A percentile compares a stretch with the other conserved stretches of the same genome.
phyloP scores from a whole-genome alignment of 1,140 invertebrate genomes.

The Arctopsyche grandis region DNA sequence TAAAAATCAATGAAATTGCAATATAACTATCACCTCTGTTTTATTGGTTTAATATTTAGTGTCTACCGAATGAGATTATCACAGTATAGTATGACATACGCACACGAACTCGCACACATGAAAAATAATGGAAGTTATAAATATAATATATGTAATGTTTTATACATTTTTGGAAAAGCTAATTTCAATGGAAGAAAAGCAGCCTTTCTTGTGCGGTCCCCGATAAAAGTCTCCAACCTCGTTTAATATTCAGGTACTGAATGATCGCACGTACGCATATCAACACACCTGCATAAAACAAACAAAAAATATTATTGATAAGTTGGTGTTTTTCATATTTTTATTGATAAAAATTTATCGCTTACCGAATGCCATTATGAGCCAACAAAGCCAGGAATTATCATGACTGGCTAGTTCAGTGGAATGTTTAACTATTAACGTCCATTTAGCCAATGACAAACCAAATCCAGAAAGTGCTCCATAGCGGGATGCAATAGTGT shows the following conservation, averaged over 20 bases:
- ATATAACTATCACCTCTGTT: too few species aligned
- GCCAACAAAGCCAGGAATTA: constrained; percentile 91
- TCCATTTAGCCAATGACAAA: constrained; percentile 93
- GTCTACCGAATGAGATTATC: too few species aligned
- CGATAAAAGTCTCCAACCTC: constrained; percentile 87
- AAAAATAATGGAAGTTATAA: constrained; percentile 5
- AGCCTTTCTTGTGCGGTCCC: constrained; percentile 85
- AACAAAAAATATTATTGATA: background rate
- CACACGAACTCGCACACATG: too few species aligned
- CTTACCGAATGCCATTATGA: constrained; percentile 88
- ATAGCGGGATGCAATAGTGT: constrained; percentile 91
- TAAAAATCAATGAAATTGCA: too few species aligned
- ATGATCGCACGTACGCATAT: constrained; percentile 89
- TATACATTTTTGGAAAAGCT: background rate
- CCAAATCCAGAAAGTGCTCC: constrained; percentile 93
- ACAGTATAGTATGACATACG: too few species aligned
- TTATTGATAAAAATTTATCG: constrained; percentile 43
- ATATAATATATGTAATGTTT: background rate
- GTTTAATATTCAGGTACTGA: constrained; percentile 90
- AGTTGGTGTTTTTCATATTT: background rate
- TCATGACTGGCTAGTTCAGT: constrained; percentile 85
- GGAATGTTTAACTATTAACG: constrained; percentile 90
- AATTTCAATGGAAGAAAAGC: constrained; percentile 83
- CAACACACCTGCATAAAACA: constrained; percentile 73
- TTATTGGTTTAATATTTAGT: too few species aligned